phyloP scores from a whole-genome alignment of 1,140 invertebrate species.

The Sycobia sp. region DNA sequence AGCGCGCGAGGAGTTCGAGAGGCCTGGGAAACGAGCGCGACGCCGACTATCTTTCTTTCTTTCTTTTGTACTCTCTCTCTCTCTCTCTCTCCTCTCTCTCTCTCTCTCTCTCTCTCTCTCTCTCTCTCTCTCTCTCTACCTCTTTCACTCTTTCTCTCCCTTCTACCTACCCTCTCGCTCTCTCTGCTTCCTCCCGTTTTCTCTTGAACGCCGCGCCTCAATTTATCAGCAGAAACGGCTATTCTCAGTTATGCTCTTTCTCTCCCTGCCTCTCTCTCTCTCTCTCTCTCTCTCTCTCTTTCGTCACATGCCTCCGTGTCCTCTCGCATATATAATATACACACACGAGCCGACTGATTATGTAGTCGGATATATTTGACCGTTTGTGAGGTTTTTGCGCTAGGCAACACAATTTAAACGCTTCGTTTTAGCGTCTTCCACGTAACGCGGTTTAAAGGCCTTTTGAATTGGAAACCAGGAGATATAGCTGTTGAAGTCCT shows the following conservation, averaged over 20 bases:
- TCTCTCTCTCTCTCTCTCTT: background rate
- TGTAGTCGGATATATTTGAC: constrained; percentile 1
- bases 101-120: constrained; percentile 6
- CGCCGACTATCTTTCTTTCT: constrained; percentile 9
- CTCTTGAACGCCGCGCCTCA: constrained; percentile 10
- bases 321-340: background rate
- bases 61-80: background rate
- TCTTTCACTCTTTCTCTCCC: background rate
- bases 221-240: constrained; percentile 21
- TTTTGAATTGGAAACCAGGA: constrained; percentile 2
- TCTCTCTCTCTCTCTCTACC: constrained; percentile 4
- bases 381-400: constrained; percentile 8
- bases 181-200: background rate
- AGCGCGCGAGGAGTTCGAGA: constrained; percentile 12
- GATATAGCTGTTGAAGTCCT: too few species aligned
- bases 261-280: background rate
- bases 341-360: background rate
- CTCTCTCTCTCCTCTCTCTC: constrained; percentile 10
- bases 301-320: background rate
- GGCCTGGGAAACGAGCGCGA: constrained; percentile 40
- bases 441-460: constrained; percentile 6
- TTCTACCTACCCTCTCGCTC: background rate
- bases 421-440: background rate
- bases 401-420: constrained; percentile 3
- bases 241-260: background rate